Conservation (phyloP, 1,140 invertebrate species). For the Aphaenogaster floridana region DNA sequence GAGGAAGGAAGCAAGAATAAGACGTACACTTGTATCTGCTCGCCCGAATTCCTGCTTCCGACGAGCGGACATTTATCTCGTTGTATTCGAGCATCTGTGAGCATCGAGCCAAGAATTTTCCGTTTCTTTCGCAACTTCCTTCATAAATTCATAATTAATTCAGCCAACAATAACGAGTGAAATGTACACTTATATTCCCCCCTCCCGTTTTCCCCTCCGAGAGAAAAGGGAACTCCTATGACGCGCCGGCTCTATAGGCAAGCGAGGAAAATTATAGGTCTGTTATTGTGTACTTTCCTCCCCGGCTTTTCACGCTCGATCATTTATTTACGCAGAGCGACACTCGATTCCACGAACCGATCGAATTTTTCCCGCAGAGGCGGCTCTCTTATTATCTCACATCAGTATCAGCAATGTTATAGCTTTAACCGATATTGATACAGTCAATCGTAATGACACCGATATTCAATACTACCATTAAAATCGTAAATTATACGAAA, state of each 20-base stretch:
- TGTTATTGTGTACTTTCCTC: constrained; percentile 66
- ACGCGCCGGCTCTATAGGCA: constrained; percentile 42
- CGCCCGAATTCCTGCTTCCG: constrained; percentile 39
- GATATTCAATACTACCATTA: constrained; percentile 1
- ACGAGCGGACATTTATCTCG: constrained; percentile 32
- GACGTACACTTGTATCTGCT: constrained; percentile 42
- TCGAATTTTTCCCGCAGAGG: constrained; percentile 10
- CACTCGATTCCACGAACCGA: constrained; percentile 54
- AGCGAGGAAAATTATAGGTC: constrained; percentile 69
- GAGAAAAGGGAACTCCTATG: not conserved
- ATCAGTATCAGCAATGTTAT: constrained; percentile 7
- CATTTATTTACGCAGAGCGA: constrained; percentile 70
- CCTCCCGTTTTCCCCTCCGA: not conserved
- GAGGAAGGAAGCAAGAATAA: constrained; percentile 3
- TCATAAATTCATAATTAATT: constrained; percentile 57
- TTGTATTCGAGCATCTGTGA: constrained; percentile 4
- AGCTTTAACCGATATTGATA: not conserved
- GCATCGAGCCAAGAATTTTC: constrained; percentile 21
- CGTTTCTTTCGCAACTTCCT: constrained; percentile 52
- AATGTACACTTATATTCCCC: constrained; percentile 30
- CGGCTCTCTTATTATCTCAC: constrained; percentile 22
- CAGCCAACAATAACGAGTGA: constrained; percentile 43
- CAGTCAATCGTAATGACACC: constrained; percentile 19
- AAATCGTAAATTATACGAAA: not conserved
- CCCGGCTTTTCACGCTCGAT: constrained; percentile 65